Percentiles rank a stretch among this genome's conserved stretches.
Conservation (phyloP, 2,888 invertebrate genomes). For the Cryptus viduatorius region DNA sequence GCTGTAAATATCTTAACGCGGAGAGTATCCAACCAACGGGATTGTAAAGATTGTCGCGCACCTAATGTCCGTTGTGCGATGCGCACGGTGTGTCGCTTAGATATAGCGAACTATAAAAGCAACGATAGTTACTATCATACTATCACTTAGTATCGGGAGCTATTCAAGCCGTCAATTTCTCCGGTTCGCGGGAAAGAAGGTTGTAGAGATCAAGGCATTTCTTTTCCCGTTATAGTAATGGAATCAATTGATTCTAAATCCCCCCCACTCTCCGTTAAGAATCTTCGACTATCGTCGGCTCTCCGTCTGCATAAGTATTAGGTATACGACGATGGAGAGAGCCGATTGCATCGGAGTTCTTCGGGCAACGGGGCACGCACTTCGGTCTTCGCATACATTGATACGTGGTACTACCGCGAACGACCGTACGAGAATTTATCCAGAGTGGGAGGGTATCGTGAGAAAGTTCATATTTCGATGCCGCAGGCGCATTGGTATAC, state of each 20-base stretch:
- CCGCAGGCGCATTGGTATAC: slow-evolving; percentile 66
- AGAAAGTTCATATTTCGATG: slow-evolving; percentile 80
- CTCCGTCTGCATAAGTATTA: neutral
- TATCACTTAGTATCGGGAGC: slow-evolving; percentile 44
- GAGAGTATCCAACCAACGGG: neutral
- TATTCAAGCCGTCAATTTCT: slow-evolving; percentile 38
- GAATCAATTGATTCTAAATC: slow-evolving; percentile 45
- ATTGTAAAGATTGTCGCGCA: slow-evolving; percentile 12
- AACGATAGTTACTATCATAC: slow-evolving; percentile 40
- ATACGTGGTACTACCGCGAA: slow-evolving; percentile 2
- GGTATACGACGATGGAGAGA: neutral
- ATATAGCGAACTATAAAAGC: slow-evolving; percentile 31
- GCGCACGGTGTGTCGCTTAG: neutral
- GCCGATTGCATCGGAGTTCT: slow-evolving; percentile 2
- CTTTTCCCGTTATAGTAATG: neutral
- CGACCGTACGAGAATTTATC: slow-evolving; percentile 6
- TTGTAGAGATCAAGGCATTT: neutral
- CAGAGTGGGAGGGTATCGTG: slow-evolving; percentile 78
- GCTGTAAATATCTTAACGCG: slow-evolving; percentile 46
- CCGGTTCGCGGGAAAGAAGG: neutral
- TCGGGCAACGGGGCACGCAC: slow-evolving; percentile 15
- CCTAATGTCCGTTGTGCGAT: neutral
- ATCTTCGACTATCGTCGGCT: neutral
- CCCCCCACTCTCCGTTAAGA: neutral
- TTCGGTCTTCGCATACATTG: slow-evolving; percentile 4